These are phyloP conservation scores for Corydoras maculifer DNA, from an alignment of 2,113 vertebrate species.

Conservation along the genomic window DNA sequence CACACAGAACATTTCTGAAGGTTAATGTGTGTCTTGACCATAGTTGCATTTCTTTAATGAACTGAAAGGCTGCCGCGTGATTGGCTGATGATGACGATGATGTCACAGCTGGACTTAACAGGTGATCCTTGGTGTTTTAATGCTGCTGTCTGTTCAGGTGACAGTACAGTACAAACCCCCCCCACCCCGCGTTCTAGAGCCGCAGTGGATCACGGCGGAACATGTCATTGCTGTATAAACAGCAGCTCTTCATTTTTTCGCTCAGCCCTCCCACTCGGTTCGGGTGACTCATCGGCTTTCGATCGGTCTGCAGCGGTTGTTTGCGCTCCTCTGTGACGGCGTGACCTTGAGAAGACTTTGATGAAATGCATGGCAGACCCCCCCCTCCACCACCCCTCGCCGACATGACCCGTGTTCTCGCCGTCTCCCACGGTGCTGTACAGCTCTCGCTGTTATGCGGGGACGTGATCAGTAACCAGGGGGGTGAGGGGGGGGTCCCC, in stretches of 20 bases:
- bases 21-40: no score
- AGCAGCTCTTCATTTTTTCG: background rate
- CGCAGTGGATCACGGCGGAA: background rate
- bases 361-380: conserved; percentile 9
- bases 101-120: no score
- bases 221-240: conserved; percentile 14
- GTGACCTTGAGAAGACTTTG: conserved; percentile 15
- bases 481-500: no score
- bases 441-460: background rate
- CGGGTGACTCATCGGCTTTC: conserved; percentile 22
- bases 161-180: no score
- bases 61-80: no score
- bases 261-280: background rate
- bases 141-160: no score
- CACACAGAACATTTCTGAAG: no score
- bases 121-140: no score
- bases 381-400: background rate
- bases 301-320: conserved; percentile 12
- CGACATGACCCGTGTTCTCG: conserved; percentile 5
- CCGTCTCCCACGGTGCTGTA: conserved; percentile 17
- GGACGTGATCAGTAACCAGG: background rate
- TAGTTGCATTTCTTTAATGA: no score
- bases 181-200: background rate
- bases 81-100: no score
- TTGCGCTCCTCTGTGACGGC: background rate